phyloP scores from a whole-genome alignment of 35 echinoderm and acorn worm genomes.

The Heliocidaris tuberculata region DNA sequence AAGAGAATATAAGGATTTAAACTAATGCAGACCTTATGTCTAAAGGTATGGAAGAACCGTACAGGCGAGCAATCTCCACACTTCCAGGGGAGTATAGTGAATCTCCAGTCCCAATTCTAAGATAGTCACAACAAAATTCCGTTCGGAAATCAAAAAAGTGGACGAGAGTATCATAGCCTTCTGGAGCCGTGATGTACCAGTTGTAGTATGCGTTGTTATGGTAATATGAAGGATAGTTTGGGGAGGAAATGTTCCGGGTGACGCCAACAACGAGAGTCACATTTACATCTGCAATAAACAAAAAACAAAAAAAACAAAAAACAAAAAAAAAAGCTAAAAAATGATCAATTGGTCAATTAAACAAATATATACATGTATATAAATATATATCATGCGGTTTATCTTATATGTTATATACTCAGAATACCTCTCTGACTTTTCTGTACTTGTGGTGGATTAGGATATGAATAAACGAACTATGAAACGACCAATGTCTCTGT shows the following conservation, averaged over 20 bases:
- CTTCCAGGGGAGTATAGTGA: not conserved
- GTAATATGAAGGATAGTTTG: not conserved
- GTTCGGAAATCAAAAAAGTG: not conserved
- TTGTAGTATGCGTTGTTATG: not conserved
- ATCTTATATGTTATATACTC: too few relatives aligned
- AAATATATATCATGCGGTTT: too few relatives aligned
- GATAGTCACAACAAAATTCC: not conserved
- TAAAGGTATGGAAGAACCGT: not conserved
- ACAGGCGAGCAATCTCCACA: not conserved
- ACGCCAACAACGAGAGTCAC: not conserved
- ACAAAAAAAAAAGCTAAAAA: too few relatives aligned
- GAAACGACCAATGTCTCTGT: too few relatives aligned
- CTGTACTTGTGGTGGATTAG: too few relatives aligned
- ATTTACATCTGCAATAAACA: not conserved
- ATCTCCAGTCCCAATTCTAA: not conserved
- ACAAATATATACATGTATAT: too few relatives aligned
- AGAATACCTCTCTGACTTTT: too few relatives aligned
- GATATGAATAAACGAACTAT: too few relatives aligned
- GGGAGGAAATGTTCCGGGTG: not conserved
- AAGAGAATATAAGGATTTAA: too few relatives aligned
- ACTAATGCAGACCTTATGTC: not conserved
- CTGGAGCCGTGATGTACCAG: not conserved
- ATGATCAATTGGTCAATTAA: too few relatives aligned
- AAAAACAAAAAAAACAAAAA: too few relatives aligned
- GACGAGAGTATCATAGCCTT: not conserved